Evolutionary conservation across 2,888 invertebrate species (phyloP), one percentile per base, ranked within the genome.

Genomic region (Oscheius sp.): DNA sequence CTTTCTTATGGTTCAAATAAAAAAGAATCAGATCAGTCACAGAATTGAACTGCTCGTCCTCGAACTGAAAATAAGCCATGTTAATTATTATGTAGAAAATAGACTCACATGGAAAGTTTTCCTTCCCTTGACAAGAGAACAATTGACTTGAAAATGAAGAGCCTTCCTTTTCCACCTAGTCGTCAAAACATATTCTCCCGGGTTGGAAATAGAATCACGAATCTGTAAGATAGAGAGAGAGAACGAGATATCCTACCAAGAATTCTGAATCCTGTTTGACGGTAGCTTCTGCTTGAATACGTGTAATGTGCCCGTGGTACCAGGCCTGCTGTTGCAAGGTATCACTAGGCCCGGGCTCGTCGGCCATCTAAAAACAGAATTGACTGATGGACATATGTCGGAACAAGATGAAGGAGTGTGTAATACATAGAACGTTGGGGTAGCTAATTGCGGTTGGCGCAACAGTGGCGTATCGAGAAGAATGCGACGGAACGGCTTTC

Each of bases 71-170:
- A 3, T 22, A 4, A 20, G n/a, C 3, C 36, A 1, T 9, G 6
- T 12, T 12, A 17, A 14, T 24, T 14, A 26, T 2, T 30, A 28
- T 26, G 44, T 26, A 36, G 26, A 26, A 6, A 22, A 44, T 1
- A 28, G 17, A 54, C 70, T 59, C 4, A 72, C 72, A 62, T 63
- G 66, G 30, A 59, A 72, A 12, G 68, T 59, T 32, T 56, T 63
- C n/a, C 51, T 47, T 9, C 70, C 67, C 12, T 57, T 72, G 24
- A 70, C 72, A 4, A 51, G 32, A 5, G 66, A 57, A 12, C 65
- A n/a, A 33, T 72, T 72, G 26, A 72, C 54, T 47, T 72, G 72
- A 50, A 72, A 72, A 50, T 72, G 72, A 26, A 72, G 69, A 14
- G 70, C 67, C 38, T 67, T 72, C 8, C 51, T 45, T 50, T 72